Evolutionary conservation across 2,797 vertebrate genomes (phyloP).

Genomic region (Brachyrhaphis roseni): DNA sequence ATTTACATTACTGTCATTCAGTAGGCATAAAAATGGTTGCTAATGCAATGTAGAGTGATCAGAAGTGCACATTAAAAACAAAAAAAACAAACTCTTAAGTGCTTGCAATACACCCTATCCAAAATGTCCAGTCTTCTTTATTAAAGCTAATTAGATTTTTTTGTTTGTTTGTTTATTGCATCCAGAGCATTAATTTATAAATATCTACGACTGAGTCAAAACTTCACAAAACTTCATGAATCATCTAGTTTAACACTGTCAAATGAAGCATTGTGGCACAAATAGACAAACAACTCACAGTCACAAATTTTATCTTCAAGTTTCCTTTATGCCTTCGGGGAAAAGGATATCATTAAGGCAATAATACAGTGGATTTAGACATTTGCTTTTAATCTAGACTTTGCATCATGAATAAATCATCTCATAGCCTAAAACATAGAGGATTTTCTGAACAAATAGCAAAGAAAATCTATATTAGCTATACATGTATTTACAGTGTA

Average conservation of each 20-base stretch:
- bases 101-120: not conserved
- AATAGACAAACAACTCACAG: slow-evolving; percentile 76
- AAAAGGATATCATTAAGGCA: slow-evolving; percentile 95
- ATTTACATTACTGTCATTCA: slow-evolving; percentile 15
- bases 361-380: slow-evolving; percentile 91
- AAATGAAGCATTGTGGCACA: slow-evolving; percentile 13
- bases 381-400: slow-evolving; percentile 81
- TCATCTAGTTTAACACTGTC: slow-evolving; percentile 3
- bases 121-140: not conserved
- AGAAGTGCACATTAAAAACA: not conserved
- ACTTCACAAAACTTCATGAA: not conserved
- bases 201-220: slow-evolving; percentile 5
- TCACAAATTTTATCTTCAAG: slow-evolving; percentile 81
- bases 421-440: slow-evolving; percentile 88
- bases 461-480: slow-evolving; percentile 81
- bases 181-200: not conserved
- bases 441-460: slow-evolving; percentile 74
- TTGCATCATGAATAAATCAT: slow-evolving; percentile 91
- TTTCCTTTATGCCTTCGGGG: slow-evolving; percentile 90
- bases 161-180: not conserved
- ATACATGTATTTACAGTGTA: slow-evolving; percentile 86
- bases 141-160: not conserved
- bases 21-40: not conserved
- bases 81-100: not conserved
- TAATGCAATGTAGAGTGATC: not conserved